Base-by-base conservation (phyloP, 2,888 invertebrate species). In the Stenolophus ochropezus region DNA sequence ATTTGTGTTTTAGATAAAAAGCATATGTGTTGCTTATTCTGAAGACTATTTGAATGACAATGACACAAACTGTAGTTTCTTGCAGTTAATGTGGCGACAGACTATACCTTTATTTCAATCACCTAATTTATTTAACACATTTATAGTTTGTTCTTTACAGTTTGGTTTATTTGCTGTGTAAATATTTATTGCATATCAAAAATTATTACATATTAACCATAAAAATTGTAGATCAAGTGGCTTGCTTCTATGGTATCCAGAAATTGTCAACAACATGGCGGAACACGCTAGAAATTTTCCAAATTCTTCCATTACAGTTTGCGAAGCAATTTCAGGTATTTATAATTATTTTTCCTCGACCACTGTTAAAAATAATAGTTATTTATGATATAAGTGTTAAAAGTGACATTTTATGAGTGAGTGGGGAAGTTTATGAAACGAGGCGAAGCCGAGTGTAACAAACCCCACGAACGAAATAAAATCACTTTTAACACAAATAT, bases 171-270 rank as follows among this genome's bases (percentile, higher is more conserved):
- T 85, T 74, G 85, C 85, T 4, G 75, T 75, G 81, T 81, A 81
- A 75, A 74, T 73, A 27, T 65, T 18, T 56, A 42, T 0, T 42
- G 1, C 4, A 18, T 16, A 61, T 4, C 3, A 33, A 23, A 53
- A 20, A 1, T 53, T 14, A 1, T 18, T 53, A 18, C n/a, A 53
- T 18, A n/a, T n/a, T n/a, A n/a, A n/a, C n/a, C n/a, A n/a, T n/a
- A n/a, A n/a, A n/a, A n/a, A 53, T 53, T 58, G 14, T 16, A 82
- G 85, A 2, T 86, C 85, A 1, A 84, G 85, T 76, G 87, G 87
- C 3, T 51, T 86, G 56, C 82, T 85, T 8, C 33, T 86, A 23
- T 86, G 87, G 87, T 87, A 86, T 83, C 85, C 86, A 3, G 85
- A 86, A 74, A 86, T 87, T 33, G 83, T 86, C 6, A 84, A 85